Conservation (phyloP, 1,140 invertebrate genomes). For the Conus ventricosus region DNA sequence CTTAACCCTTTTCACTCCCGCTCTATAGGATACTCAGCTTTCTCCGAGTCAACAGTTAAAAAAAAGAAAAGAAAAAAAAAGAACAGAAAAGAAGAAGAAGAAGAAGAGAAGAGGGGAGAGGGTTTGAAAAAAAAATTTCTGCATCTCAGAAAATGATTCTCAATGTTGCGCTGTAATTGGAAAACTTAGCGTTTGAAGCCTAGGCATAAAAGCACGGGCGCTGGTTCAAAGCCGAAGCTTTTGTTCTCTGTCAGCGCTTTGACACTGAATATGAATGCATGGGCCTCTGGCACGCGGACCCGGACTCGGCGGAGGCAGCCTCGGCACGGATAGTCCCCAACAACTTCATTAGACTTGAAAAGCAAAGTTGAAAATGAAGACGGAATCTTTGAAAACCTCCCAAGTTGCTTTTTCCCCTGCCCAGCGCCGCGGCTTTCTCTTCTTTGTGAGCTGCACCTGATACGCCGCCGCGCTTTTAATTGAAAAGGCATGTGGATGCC, state of each 20-base stretch:
- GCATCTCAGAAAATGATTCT: too few species aligned
- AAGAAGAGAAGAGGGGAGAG: background rate
- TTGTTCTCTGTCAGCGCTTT: background rate
- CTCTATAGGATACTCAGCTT: too few species aligned
- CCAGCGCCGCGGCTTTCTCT: background rate
- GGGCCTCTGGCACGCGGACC: background rate
- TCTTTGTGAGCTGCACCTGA: background rate
- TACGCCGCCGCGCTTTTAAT: background rate
- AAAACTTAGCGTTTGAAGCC: too few species aligned
- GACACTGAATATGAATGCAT: slow-evolving; percentile 5
- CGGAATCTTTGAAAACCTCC: background rate
- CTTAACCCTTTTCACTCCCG: too few species aligned
- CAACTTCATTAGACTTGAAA: slow-evolving; percentile 8
- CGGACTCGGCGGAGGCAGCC: background rate
- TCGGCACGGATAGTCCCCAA: background rate
- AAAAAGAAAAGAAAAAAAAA: background rate
- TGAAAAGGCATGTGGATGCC: background rate
- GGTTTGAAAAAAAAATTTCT: background rate
- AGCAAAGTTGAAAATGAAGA: background rate
- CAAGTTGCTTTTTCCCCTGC: too few species aligned
- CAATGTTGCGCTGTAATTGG: too few species aligned
- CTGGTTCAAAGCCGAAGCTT: background rate
- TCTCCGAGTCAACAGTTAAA: background rate
- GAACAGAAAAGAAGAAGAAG: background rate
- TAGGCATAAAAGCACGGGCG: background rate